These are phyloP conservation scores for Procapra przewalskii DNA, from an alignment of 2,113 vertebrate species.

Conservation along the genomic window DNA sequence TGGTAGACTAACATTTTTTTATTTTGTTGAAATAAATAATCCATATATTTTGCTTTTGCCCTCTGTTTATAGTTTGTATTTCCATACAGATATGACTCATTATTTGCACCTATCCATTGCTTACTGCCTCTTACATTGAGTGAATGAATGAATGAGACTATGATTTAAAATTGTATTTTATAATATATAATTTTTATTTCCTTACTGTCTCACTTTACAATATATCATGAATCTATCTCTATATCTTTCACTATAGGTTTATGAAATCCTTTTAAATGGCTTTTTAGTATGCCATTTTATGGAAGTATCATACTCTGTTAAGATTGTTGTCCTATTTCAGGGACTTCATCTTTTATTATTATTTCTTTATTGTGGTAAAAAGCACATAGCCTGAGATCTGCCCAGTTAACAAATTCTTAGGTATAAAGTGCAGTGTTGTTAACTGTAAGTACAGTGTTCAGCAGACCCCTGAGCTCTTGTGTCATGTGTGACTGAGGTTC, in stretches of 20 bases:
- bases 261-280: neutral
- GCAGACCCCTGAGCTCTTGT: neutral
- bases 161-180: neutral
- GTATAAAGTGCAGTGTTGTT: neutral
- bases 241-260: neutral
- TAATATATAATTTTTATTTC: neutral
- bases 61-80: neutral
- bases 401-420: neutral
- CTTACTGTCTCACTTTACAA: neutral
- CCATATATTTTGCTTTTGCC: neutral
- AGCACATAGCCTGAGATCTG: neutral
- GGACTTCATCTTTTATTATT: neutral
- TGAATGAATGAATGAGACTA: neutral
- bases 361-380: neutral
- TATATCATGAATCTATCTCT: neutral
- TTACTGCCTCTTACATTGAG: neutral
- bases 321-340: neutral
- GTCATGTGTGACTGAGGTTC: neutral
- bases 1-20: neutral
- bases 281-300: neutral
- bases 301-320: neutral
- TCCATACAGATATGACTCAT: neutral
- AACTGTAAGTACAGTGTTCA: accelerated
- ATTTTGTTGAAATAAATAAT: neutral
- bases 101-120: neutral